phyloP scores from a whole-genome alignment of 2,888 invertebrate species.

The Macroteleia sp. region DNA sequence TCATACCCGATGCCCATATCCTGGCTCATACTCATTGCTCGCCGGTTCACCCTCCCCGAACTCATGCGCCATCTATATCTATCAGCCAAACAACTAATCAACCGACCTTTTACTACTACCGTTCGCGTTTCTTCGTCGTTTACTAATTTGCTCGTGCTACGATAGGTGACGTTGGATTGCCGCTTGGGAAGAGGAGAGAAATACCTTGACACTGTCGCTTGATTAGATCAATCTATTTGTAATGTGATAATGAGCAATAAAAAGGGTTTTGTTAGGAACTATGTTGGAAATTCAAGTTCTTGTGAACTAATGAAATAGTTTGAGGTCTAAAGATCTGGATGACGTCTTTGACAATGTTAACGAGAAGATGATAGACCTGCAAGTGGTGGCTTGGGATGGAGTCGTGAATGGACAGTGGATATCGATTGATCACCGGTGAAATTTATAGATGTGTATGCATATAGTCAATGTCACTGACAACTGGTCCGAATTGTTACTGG shows the following conservation, averaged over 20 bases:
- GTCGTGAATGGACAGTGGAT: slow-evolving; percentile 29
- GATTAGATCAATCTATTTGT: slow-evolving; percentile 55
- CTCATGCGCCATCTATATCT: too few species aligned
- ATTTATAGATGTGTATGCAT: slow-evolving; percentile 6
- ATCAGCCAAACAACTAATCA: too few species aligned
- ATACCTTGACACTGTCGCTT: slow-evolving; percentile 21
- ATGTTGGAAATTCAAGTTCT: slow-evolving; percentile 15
- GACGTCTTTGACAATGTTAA: too few species aligned
- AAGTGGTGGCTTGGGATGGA: slow-evolving; percentile 8
- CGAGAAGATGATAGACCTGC: too few species aligned
- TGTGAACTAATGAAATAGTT: slow-evolving; percentile 23
- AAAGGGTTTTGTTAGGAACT: slow-evolving; percentile 2
- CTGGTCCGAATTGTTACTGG: too few species aligned
- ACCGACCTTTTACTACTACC: too few species aligned
- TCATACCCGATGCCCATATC: slow-evolving; percentile 65
- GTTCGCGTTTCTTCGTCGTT: slow-evolving; percentile 29
- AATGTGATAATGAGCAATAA: slow-evolving; percentile 44
- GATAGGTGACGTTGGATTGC: slow-evolving; percentile 23
- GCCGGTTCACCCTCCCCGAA: neutral
- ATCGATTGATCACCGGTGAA: slow-evolving; percentile 18
- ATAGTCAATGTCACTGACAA: slow-evolving; percentile 1
- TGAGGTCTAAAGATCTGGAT: slow-evolving; percentile 5
- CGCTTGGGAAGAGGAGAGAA: neutral
- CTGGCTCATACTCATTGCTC: slow-evolving; percentile 48
- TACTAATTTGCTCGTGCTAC: slow-evolving; percentile 27